These are phyloP conservation scores for Trachythela sp. DNA, from an alignment of 64 coral and sea anemone genomes.

Conservation along the genomic window DNA sequence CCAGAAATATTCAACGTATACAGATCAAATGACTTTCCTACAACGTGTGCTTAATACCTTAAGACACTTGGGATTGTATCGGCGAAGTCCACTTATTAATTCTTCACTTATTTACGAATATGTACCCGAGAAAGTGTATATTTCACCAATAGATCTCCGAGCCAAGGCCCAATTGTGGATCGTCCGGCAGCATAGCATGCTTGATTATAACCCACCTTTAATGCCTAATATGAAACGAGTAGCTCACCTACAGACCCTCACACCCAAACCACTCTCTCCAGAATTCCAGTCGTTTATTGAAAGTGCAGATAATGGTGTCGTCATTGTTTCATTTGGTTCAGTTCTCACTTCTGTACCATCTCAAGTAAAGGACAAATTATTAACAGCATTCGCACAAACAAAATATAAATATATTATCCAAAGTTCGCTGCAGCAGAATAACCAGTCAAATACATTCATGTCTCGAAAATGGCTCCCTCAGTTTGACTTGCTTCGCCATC, in stretches of 20 bases:
- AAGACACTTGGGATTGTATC: no score
- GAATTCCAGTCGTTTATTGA: not conserved
- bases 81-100: no score
- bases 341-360: not conserved
- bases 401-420: not conserved
- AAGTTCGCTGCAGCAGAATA: not conserved
- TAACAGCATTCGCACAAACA: not conserved
- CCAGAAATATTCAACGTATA: no score
- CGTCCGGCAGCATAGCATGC: not conserved
- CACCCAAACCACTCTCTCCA: not conserved
- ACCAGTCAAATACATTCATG: not conserved
- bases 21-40: no score
- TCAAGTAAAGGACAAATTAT: not conserved
- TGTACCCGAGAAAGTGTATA: not conserved
- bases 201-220: not conserved
- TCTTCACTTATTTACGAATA: not conserved
- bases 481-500: conserved; percentile 26
- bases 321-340: not conserved
- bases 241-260: not conserved
- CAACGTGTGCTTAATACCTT: no score
- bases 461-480: conserved; percentile 33
- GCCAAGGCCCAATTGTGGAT: not conserved
- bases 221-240: not conserved
- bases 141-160: not conserved
- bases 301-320: not conserved